A percentile compares a stretch with the other conserved stretches of the same genome.
Conservation (phyloP, 2,113 vertebrate species). For the Hiodon tergisus region DNA sequence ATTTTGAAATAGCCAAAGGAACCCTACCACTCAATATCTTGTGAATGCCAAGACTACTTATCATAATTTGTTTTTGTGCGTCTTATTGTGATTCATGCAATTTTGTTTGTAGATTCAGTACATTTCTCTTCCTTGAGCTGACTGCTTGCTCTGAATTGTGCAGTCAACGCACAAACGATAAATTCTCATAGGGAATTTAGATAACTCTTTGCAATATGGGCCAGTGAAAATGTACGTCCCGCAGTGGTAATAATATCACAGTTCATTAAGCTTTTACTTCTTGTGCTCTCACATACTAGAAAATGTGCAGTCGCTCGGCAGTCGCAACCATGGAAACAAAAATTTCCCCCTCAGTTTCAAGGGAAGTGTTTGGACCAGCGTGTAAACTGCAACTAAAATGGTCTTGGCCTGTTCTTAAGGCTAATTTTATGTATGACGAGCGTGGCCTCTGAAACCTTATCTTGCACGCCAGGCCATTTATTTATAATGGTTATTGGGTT, state of each 20-base stretch:
- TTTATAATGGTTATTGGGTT: too few relatives aligned
- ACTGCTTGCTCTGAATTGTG: not conserved
- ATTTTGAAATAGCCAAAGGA: too few relatives aligned
- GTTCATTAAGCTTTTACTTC: slow-evolving; percentile 37
- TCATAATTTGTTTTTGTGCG: not conserved
- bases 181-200: not conserved
- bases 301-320: slow-evolving; percentile 28
- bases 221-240: slow-evolving; percentile 18
- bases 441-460: too few relatives aligned
- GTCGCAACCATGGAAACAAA: slow-evolving; percentile 41
- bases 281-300: slow-evolving; percentile 33
- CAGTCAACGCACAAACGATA: not conserved
- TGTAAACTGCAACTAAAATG: not conserved
- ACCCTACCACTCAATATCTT: too few relatives aligned
- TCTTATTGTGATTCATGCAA: not conserved
- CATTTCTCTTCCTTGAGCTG: not conserved
- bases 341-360: slow-evolving; percentile 31
- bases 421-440: not conserved
- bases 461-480: too few relatives aligned
- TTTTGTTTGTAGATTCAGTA: not conserved
- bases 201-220: not conserved
- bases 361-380: slow-evolving; percentile 14
- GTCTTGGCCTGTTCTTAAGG: not conserved
- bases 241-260: slow-evolving; percentile 33
- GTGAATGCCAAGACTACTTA: too few relatives aligned